These are phyloP conservation scores for Chironomus striatipennis DNA, from an alignment of 1,140 invertebrate species.

Conservation along the genomic window DNA sequence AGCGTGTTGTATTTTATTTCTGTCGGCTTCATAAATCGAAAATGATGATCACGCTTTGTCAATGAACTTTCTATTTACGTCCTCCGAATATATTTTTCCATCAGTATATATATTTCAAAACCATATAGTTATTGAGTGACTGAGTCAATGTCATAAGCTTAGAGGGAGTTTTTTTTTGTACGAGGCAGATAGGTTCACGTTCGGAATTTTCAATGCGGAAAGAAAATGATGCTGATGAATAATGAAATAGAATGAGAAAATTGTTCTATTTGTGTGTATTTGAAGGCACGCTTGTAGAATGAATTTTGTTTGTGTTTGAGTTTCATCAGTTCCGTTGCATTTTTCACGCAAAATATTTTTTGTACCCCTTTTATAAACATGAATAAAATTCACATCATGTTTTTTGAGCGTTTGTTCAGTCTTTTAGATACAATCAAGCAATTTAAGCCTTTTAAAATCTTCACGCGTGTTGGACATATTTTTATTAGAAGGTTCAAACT, in stretches of 20 bases:
- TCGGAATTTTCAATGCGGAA: not conserved
- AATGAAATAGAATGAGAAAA: slow-evolving; percentile 8
- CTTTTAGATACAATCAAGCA: not conserved
- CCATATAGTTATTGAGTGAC: too few relatives aligned
- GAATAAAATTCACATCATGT: not conserved
- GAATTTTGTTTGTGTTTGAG: not conserved
- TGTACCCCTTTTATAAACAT: not conserved
- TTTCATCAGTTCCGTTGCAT: not conserved
- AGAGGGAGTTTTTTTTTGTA: not conserved
- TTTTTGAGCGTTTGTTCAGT: not conserved
- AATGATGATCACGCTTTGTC: slow-evolving; percentile 12
- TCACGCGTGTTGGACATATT: not conserved
- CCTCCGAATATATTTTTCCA: not conserved
- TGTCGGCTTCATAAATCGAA: not conserved
- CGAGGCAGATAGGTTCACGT: not conserved
- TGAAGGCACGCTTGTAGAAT: not conserved
- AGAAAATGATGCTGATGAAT: not conserved
- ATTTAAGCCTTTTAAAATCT: not conserved
- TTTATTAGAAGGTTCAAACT: too few relatives aligned
- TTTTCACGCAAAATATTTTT: not conserved
- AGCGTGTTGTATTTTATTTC: not conserved
- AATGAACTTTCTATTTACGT: not conserved
- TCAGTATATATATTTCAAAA: too few relatives aligned
- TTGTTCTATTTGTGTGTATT: not conserved
- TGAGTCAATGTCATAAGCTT: not conserved